Conservation (phyloP, 2,113 vertebrate species). For the Python bivittatus region DNA sequence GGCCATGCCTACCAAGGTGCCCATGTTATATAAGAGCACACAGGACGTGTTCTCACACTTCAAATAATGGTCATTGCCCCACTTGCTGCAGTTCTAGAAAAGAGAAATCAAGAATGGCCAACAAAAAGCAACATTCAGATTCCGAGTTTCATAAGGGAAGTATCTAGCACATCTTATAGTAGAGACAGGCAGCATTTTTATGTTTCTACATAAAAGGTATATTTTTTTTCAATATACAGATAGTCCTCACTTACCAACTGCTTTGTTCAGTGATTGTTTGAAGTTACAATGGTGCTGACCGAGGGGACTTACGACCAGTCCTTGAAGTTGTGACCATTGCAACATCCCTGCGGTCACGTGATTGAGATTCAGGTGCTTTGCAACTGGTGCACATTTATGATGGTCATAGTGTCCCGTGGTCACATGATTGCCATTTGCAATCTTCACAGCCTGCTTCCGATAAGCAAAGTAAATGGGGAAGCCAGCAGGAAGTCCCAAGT, state of each 20-base stretch:
- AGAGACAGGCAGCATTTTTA: background rate
- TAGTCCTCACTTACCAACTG: background rate
- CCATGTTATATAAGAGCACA: background rate
- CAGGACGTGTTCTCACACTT: background rate
- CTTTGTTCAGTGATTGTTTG: background rate
- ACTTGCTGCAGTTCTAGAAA: background rate
- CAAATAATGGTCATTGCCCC: background rate
- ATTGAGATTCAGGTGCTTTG: background rate
- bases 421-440: background rate
- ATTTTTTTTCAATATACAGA: background rate
- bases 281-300: background rate
- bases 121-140: background rate
- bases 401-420: background rate
- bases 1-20: background rate
- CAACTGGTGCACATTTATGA: background rate
- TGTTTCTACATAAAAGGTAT: background rate
- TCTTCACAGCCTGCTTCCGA: background rate
- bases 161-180: background rate
- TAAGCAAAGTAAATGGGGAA: background rate
- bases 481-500: background rate
- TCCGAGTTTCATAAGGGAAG: background rate
- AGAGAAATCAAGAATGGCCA: background rate
- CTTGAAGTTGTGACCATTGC: background rate
- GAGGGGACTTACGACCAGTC: background rate
- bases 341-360: background rate